A percentile compares a stretch with the other conserved stretches of the same genome.
phyloP scores from a whole-genome alignment of 1,140 invertebrate genomes.

The Dufourea novaeangliae region DNA sequence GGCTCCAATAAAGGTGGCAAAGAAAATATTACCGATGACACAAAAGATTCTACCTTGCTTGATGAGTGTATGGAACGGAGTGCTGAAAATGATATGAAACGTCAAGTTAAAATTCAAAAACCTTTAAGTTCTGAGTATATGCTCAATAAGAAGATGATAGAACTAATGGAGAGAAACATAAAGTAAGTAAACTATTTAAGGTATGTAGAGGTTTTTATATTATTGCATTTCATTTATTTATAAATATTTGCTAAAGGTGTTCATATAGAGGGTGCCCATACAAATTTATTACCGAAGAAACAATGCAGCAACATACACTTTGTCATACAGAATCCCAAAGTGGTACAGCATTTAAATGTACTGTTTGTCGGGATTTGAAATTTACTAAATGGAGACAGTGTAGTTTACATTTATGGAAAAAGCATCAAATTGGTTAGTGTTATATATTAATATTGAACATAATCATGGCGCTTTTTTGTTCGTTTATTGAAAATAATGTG shows the following conservation, averaged over 20 bases:
- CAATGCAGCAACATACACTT: conserved; percentile 79
- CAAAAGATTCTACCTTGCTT: conserved; percentile 42
- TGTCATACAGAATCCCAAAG: conserved; percentile 80
- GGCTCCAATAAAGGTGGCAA: conserved; percentile 54
- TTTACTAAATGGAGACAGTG: conserved; percentile 84
- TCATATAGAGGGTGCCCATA: conserved; percentile 80
- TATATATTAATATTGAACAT: conserved; percentile 1
- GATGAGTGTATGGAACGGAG: conserved; percentile 32
- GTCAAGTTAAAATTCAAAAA: conserved; percentile 62
- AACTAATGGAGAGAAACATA: conserved; percentile 71
- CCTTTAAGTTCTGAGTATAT: conserved; percentile 54
- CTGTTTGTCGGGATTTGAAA: conserved; percentile 79
- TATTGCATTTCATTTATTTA: conserved; percentile 13
- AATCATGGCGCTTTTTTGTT: no score
- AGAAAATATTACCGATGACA: conserved; percentile 51
- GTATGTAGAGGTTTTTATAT: not conserved
- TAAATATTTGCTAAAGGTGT: conserved; percentile 76
- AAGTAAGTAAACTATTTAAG: conserved; percentile 63
- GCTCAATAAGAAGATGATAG: conserved; percentile 66
- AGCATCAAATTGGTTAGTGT: conserved; percentile 82
- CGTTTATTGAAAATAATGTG: no score
- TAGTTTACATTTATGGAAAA: conserved; percentile 86
- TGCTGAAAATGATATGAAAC: conserved; percentile 54
- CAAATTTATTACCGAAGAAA: conserved; percentile 80
- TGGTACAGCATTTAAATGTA: conserved; percentile 80